Evolutionary conservation across 2,113 vertebrate genomes (phyloP).

Genomic region (Myotis yumanensis): DNA sequence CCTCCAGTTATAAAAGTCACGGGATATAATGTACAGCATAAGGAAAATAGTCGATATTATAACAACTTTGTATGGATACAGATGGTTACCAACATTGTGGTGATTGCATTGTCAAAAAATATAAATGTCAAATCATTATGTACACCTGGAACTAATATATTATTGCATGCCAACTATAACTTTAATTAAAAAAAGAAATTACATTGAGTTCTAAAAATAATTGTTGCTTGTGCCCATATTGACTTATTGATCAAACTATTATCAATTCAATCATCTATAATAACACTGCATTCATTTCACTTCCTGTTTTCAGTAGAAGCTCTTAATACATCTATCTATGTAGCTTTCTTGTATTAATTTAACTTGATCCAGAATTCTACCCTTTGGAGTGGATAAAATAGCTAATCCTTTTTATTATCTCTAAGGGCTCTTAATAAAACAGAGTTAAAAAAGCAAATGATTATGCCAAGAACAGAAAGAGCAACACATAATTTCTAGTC

Average conservation of each 20-base stretch:
- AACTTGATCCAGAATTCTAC: not conserved
- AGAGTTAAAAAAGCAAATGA: not conserved
- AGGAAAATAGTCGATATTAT: not conserved
- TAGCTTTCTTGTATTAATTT: conserved; percentile 37
- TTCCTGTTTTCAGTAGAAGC: not conserved
- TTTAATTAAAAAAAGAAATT: not conserved
- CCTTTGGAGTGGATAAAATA: not conserved
- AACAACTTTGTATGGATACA: not conserved
- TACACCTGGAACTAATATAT: not conserved
- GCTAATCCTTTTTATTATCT: not conserved
- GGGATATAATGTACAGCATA: not conserved
- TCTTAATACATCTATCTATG: not conserved
- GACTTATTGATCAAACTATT: conserved; percentile 21
- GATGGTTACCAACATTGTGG: not conserved
- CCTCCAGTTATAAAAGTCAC: not conserved
- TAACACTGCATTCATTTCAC: not conserved
- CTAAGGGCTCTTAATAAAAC: not conserved
- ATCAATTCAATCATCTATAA: not conserved
- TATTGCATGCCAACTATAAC: not conserved
- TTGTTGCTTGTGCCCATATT: not conserved
- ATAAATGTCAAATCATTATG: not conserved
- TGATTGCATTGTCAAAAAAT: not conserved
- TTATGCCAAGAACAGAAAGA: not conserved
- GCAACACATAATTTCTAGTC: not conserved
- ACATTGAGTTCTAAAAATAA: not conserved